Conservation (phyloP, 2,113 vertebrate genomes). For the Neodontobutis hainanensis region DNA sequence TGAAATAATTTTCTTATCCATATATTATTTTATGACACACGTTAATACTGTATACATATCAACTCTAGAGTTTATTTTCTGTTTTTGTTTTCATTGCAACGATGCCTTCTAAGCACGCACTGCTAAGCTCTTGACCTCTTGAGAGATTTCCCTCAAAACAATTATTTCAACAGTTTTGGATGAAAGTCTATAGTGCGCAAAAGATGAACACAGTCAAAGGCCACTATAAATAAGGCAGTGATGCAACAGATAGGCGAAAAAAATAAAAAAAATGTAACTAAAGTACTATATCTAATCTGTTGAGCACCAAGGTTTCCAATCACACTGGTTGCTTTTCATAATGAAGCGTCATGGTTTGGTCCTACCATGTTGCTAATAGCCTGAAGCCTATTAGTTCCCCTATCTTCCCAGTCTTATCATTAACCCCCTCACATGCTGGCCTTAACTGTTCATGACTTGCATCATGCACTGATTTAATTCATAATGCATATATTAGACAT, state of each 20-base stretch:
- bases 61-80: too few relatives aligned
- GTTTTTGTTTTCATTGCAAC: too few relatives aligned
- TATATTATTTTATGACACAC: too few relatives aligned
- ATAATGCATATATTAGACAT: conserved; percentile 63
- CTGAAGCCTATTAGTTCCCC: conserved; percentile 65
- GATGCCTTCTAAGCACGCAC: not conserved
- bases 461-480: conserved; percentile 65
- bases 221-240: conserved; percentile 54
- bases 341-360: conserved; percentile 56
- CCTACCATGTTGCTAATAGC: conserved; percentile 66
- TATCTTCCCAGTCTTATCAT: conserved; percentile 63
- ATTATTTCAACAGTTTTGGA: conserved; percentile 34
- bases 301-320: conserved; percentile 2
- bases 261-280: conserved; percentile 5
- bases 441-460: conserved; percentile 55
- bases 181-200: conserved; percentile 39
- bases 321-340: conserved; percentile 60
- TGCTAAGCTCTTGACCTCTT: not conserved
- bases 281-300: conserved; percentile 29
- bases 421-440: conserved; percentile 59
- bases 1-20: too few relatives aligned
- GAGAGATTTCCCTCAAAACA: conserved; percentile 16
- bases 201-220: conserved; percentile 45
- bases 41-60: too few relatives aligned
- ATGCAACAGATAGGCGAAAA: conserved; percentile 54